These are phyloP conservation scores for Siniperca obscura DNA, from an alignment of 2,797 vertebrate species.

Conservation along the genomic window DNA sequence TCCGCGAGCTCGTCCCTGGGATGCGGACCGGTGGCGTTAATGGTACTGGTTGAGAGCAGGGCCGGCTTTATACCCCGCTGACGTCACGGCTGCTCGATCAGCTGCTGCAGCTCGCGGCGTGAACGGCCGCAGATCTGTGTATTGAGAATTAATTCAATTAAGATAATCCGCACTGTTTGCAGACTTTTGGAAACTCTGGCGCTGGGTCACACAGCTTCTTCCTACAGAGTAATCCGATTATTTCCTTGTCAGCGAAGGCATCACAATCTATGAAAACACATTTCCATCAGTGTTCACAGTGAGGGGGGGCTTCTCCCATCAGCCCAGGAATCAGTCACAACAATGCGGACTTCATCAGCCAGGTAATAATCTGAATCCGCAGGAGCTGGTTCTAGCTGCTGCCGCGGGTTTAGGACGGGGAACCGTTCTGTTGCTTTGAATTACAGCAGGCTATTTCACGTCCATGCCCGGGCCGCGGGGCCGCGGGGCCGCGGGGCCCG, in stretches of 20 bases:
- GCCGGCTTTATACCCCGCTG: slow-evolving; percentile 92
- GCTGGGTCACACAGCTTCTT: slow-evolving; percentile 74
- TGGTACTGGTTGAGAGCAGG: slow-evolving; percentile 83
- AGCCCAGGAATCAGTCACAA: too few relatives aligned
- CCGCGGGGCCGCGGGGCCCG: too few relatives aligned
- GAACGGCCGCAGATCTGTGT: slow-evolving; percentile 85
- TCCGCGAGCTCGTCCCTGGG: slow-evolving; percentile 18
- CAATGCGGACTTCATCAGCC: not conserved
- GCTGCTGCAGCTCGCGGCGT: slow-evolving; percentile 73
- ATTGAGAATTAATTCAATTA: slow-evolving; percentile 97
- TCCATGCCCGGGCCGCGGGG: too few relatives aligned
- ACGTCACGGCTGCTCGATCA: slow-evolving; percentile 91
- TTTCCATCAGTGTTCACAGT: slow-evolving; percentile 31
- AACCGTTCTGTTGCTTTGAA: too few relatives aligned
- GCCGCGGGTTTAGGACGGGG: too few relatives aligned
- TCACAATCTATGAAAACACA: slow-evolving; percentile 54
- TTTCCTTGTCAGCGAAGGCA: slow-evolving; percentile 80
- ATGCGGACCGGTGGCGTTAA: slow-evolving; percentile 35
- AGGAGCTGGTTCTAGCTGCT: too few relatives aligned
- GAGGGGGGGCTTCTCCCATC: not conserved
- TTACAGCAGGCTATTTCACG: too few relatives aligned
- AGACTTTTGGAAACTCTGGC: slow-evolving; percentile 70
- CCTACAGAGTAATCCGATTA: slow-evolving; percentile 90
- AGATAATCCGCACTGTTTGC: slow-evolving; percentile 90
- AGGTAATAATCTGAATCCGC: too few relatives aligned